A percentile compares a stretch with the other conserved stretches of the same genome.
Evolutionary conservation across 2,797 vertebrate genomes (phyloP).

Genomic region (Myotis daubentonii): DNA sequence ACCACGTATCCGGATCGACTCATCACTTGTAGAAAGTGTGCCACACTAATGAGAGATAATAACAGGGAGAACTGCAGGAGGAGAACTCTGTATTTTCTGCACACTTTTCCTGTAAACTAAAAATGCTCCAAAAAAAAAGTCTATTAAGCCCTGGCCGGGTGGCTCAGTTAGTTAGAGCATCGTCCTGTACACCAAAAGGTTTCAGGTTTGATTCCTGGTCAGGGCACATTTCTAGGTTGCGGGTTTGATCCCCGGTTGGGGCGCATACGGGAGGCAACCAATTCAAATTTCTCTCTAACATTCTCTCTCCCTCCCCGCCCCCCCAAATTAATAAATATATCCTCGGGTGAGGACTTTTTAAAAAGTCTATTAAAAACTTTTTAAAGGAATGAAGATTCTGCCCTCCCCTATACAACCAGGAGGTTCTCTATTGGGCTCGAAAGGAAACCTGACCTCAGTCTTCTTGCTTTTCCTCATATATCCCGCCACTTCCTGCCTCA

Average conservation of each 20-base stretch:
- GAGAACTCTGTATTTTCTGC: not conserved
- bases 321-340: not conserved
- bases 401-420: not conserved
- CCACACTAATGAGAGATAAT: too few species aligned
- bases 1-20: rapidly evolving
- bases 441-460: not conserved
- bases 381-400: not conserved
- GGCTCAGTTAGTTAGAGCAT: not conserved
- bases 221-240: not conserved
- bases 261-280: not conserved
- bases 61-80: rapidly evolving
- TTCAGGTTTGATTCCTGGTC: not conserved
- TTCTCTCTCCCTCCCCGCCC: not conserved
- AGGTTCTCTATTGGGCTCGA: not conserved
- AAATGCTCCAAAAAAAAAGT: not conserved
- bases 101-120: not conserved
- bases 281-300: too few species aligned
- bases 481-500: not conserved
- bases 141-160: not conserved
- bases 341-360: not conserved
- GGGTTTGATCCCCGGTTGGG: not conserved
- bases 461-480: not conserved
- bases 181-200: not conserved
- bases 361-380: not conserved
- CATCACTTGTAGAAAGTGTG: not conserved